phyloP scores from a whole-genome alignment of 2,113 vertebrate genomes.

The Edolisoma coerulescens region DNA sequence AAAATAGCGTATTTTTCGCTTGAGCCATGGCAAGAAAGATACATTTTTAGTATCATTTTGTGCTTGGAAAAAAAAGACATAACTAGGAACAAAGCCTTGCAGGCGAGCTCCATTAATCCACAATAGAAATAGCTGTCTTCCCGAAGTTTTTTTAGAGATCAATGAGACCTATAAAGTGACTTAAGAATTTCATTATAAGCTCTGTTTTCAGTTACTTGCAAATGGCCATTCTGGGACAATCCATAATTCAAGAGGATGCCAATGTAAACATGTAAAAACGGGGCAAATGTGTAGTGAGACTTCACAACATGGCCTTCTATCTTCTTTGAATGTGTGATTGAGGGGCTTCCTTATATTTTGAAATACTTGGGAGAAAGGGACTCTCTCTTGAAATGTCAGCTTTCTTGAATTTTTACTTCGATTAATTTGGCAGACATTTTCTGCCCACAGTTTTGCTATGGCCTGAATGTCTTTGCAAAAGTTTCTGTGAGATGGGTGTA shows the following conservation, averaged over 20 bases:
- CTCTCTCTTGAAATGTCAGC: neutral
- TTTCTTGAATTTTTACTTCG: neutral
- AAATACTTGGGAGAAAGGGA: neutral
- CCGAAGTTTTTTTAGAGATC: neutral
- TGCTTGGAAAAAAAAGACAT: neutral
- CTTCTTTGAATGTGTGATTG: neutral
- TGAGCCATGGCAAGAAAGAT: neutral
- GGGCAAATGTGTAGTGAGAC: neutral
- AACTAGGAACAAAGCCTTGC: neutral
- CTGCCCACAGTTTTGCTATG: neutral
- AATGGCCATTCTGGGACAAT: neutral
- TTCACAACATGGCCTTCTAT: neutral
- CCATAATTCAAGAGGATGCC: neutral
- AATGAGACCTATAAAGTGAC: neutral
- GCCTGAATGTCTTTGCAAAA: neutral
- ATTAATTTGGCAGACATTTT: neutral
- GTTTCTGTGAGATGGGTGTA: neutral
- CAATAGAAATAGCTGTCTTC: neutral
- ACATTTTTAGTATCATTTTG: neutral
- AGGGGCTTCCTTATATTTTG: neutral
- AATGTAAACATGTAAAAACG: neutral
- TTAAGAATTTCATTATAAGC: neutral
- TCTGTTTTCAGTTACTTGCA: neutral
- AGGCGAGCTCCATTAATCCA: neutral
- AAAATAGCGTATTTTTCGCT: neutral